Base-by-base conservation (phyloP, 2,888 invertebrate species). In the Apamea anceps region DNA sequence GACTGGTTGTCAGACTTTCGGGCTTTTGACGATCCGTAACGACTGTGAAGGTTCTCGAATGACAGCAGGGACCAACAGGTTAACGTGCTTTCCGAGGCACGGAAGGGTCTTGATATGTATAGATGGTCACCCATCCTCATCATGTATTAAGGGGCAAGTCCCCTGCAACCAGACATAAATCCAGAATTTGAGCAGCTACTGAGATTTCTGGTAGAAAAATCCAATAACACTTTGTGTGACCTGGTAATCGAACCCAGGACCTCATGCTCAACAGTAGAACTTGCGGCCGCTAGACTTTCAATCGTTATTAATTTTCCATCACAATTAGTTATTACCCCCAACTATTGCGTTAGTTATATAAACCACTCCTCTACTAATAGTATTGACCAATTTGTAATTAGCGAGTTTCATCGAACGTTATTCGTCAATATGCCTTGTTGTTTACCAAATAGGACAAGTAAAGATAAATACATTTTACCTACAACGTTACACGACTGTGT, bases 301-400 rank as follows among this genome's bases (percentile, higher is more conserved):
- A 4, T 72, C 25, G 15, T 48, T 51, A 25, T 51, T 32, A 32
- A 12, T 54, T 75, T 72, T 71, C 28, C 10, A 42, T 32, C 8
- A 42, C 13, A 48, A 5, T 37, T 18, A 15, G 8, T 21, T 6
- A 15, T 67, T 62, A 57, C 32, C 1, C 7, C 13, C 60, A 42
- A 60, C 42, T 65, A 51, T 75, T n/a, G 25, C 18, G 45, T 7
- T 32, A 60, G 12, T n/a, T n/a, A 28, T 57, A n/a, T 57, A 57
- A 57, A n/a, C 12, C 25, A 12, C 12, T n/a, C 15, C 12, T 45
- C 13, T 57, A 37, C 37, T 45, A 37, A 45, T n/a, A 75, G 25
- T 21, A 63, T 68, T 82, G 37, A 72, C 72, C n/a, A 77, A 51
- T 77, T 70, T 21, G 57, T 77, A 72, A 68, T 77, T 65, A 82